Conservation (phyloP, 2,113 vertebrate genomes). For the Actenoides hombroni region DNA sequence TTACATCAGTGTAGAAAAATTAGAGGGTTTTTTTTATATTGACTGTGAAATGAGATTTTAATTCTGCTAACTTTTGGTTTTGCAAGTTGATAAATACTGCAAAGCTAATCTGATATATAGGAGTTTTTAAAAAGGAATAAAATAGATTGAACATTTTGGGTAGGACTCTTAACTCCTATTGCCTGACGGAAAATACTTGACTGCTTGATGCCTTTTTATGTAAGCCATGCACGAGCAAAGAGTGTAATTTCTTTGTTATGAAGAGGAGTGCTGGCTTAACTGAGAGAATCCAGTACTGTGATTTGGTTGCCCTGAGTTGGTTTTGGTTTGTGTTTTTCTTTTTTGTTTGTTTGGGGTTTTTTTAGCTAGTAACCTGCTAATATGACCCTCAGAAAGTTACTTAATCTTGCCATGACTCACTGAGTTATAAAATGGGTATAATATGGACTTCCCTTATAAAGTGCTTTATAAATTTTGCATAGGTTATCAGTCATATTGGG, state of each 20-base stretch:
- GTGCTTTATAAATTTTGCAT: conserved; percentile 44
- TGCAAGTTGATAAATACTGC: neutral
- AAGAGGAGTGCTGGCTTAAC: neutral
- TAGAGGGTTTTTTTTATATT: neutral
- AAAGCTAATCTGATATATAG: neutral
- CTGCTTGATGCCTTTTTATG: neutral
- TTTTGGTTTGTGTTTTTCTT: too few species aligned
- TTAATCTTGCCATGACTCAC: neutral
- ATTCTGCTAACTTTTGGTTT: neutral
- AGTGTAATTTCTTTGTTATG: neutral
- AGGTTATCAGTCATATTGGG: conserved; percentile 43
- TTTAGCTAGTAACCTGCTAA: neutral
- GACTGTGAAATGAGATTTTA: conserved; percentile 42
- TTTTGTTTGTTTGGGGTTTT: neutral
- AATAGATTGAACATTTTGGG: neutral
- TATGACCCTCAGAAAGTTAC: neutral
- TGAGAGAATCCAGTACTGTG: neutral
- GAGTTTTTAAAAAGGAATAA: neutral
- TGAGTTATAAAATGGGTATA: neutral
- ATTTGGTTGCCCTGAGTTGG: neutral
- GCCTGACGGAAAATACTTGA: neutral
- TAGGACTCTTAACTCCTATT: neutral
- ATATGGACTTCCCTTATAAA: neutral
- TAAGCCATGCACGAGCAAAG: neutral
- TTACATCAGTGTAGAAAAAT: conserved; percentile 21